A percentile compares a stretch with the other conserved stretches of the same genome.
Evolutionary conservation across 2,113 vertebrate species (phyloP).

Genomic region (Cinclus cinclus): DNA sequence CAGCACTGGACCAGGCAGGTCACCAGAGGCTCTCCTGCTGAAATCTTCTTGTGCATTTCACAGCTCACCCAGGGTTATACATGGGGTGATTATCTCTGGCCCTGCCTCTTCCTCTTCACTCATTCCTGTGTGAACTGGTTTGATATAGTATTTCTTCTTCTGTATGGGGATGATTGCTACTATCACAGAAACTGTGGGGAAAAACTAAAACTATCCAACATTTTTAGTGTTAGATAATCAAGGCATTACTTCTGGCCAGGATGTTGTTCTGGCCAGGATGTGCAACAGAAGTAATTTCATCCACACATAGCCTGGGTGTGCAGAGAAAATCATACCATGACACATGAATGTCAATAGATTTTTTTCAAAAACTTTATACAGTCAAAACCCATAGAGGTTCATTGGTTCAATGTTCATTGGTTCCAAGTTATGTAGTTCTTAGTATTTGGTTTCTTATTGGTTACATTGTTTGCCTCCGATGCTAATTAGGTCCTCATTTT

Average conservation of each 20-base stretch:
- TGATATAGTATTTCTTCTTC: neutral
- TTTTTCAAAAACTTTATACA: neutral
- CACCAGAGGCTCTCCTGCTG: neutral
- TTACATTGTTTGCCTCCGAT: neutral
- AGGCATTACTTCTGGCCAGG: neutral
- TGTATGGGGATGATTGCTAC: accelerated
- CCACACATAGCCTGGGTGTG: neutral
- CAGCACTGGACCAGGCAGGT: neutral
- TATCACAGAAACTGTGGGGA: neutral
- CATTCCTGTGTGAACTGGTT: neutral
- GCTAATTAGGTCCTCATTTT: neutral
- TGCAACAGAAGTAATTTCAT: neutral
- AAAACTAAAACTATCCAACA: neutral
- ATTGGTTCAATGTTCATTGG: neutral
- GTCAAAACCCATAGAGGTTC: neutral
- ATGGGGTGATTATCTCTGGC: neutral
- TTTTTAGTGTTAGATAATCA: neutral
- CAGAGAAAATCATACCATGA: neutral
- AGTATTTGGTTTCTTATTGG: neutral
- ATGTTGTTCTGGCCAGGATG: neutral
- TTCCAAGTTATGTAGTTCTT: neutral
- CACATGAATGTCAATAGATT: neutral
- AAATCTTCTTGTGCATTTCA: neutral
- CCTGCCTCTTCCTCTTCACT: neutral
- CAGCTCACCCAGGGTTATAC: neutral